Base-by-base conservation (phyloP, 92 coral and sea anemone genomes). In the Isaurus tuberculatus region DNA sequence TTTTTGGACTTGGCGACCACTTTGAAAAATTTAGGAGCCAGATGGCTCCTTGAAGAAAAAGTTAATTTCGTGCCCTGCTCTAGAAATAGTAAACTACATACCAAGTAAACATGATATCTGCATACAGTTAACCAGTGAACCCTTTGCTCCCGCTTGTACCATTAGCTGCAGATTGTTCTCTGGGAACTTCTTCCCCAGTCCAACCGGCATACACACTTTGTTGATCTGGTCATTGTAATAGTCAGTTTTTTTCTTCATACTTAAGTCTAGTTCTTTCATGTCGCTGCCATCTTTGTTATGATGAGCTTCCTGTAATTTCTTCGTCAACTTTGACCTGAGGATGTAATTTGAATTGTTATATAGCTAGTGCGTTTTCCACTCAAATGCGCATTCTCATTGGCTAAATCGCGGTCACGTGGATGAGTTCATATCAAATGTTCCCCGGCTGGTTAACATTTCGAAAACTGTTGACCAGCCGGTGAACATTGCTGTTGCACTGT, bases 121-220 rank as follows among this genome's bases (percentile, higher is more conserved):
- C 94, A 95, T 94, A 33, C 98, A 94, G 87, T 95, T 95, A 51
- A 95, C 98, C 1, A 92, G 84, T 2, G 98, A 95, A 1, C 98
- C 98, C 90, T 95, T 95, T n/a, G 98, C 98, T 30, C 98, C 98
- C 10, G 98, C 85, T 71, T 90, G 93, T 1, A 95, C 98, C 98
- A 95, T 95, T 22, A 95, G 88, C 89, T 95, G 98, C 25, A 95
- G 98, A 78, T 92, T 95, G 85, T 95, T 95, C 51, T 86, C 94
- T 10, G 98, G 98, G 23, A 95, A 95, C 77, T 90, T 86, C 64
- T 95, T 91, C n/a, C 86, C 83, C 23, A 95, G 86, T 0, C 98
- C 98, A 10, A 86, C 48, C 13, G 98, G 98, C 85, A 95, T 91
- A 46, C 98, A 95, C 17, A 91, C 85, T 80, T 90, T 95, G 90